A percentile compares a stretch with the other conserved stretches of the same genome.
Conservation (phyloP, 2,888 invertebrate genomes). For the Heteromyza rotundicornis region DNA sequence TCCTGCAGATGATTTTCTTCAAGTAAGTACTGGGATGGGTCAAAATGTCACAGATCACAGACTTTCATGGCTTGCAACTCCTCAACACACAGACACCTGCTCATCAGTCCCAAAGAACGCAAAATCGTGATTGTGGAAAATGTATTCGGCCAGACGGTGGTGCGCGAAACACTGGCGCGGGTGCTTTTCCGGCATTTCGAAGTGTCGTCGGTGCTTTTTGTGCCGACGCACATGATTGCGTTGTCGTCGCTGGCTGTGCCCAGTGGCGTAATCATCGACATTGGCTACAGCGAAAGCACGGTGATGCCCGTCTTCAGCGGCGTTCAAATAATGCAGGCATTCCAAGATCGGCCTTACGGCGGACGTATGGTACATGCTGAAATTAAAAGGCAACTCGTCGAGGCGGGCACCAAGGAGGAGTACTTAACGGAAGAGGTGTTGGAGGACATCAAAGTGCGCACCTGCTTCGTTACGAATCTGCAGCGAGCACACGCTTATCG, state of each 20-base stretch:
- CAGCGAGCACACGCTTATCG: conserved; percentile 70
- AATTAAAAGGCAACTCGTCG: conserved; percentile 65
- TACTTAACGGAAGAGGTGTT: conserved; percentile 66
- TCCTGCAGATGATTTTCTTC: conserved; percentile 86
- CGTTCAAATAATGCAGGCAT: conserved; percentile 81
- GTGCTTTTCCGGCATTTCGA: conserved; percentile 94
- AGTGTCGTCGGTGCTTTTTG: conserved; percentile 80
- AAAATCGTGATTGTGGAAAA: conserved; percentile 93
- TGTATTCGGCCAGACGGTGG: conserved; percentile 78
- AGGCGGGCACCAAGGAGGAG: conserved; percentile 58
- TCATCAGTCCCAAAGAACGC: conserved; percentile 92
- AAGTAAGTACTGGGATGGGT: too few relatives aligned
- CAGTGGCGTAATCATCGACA: conserved; percentile 83
- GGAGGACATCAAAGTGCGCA: conserved; percentile 83
- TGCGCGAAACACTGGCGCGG: conserved; percentile 87
- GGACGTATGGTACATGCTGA: conserved; percentile 75
- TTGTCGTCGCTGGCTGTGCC: conserved; percentile 82
- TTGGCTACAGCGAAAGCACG: conserved; percentile 85
- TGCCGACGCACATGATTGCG: conserved; percentile 84
- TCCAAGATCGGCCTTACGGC: conserved; percentile 82
- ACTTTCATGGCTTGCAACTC: not conserved
- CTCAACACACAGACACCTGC: conserved; percentile 72
- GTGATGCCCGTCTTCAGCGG: conserved; percentile 87
- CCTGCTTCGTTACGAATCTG: conserved; percentile 85
- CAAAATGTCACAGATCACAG: too few relatives aligned